These are phyloP conservation scores for Calosoma granatense DNA, from an alignment of 1,140 invertebrate genomes.

Conservation along the genomic window DNA sequence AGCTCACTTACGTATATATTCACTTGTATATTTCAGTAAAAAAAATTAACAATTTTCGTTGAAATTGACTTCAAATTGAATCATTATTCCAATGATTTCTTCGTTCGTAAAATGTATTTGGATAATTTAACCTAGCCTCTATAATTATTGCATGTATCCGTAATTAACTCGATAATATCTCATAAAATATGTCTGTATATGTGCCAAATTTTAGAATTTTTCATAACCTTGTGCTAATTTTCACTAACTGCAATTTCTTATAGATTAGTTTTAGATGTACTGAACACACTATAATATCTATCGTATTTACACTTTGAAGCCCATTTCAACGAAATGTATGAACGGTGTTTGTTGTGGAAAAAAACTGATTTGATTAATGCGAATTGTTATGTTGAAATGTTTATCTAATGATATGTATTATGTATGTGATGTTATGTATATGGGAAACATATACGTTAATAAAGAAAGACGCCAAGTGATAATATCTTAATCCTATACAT, in stretches of 20 bases:
- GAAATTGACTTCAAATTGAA: too few species aligned
- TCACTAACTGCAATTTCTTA: background rate
- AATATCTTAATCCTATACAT: background rate
- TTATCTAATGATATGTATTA: too few species aligned
- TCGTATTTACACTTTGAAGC: too few species aligned
- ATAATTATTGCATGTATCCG: too few species aligned
- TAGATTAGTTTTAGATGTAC: too few species aligned
- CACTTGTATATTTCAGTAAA: background rate
- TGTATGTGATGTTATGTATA: slow-evolving; percentile 8
- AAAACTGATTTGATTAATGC: background rate
- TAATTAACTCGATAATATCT: too few species aligned
- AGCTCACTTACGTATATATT: too few species aligned
- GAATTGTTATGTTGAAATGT: background rate
- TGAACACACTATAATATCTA: too few species aligned
- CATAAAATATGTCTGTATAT: background rate
- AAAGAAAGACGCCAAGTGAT: slow-evolving; percentile 2
- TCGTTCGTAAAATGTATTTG: too few species aligned
- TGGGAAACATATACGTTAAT: background rate
- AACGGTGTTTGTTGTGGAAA: background rate
- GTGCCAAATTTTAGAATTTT: background rate
- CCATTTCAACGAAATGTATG: background rate
- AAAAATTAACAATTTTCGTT: background rate
- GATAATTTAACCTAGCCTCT: too few species aligned
- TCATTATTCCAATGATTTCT: too few species aligned
- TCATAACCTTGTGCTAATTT: too few species aligned